Percentiles rank a stretch among this genome's conserved stretches.
Conservation (phyloP, 2,797 vertebrate species). For the Peromyscus attwateri region DNA sequence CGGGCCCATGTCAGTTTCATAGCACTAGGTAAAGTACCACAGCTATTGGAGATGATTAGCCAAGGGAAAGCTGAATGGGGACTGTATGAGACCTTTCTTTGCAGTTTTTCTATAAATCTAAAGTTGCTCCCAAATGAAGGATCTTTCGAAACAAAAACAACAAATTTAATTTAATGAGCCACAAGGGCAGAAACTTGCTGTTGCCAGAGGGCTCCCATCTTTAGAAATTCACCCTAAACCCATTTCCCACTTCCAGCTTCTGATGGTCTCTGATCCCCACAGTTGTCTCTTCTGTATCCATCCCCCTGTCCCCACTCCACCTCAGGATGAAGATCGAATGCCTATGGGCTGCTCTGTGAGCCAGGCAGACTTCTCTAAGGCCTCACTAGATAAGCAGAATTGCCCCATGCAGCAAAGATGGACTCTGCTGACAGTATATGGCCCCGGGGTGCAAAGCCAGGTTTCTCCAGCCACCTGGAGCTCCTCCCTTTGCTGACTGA, state of each 20-base stretch:
- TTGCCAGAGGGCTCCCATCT: fast-evolving
- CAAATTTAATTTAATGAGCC: not conserved
- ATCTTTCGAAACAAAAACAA: not conserved
- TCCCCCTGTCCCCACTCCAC: fast-evolving
- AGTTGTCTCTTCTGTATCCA: not conserved
- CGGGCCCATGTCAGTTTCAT: fast-evolving
- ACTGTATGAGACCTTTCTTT: fast-evolving
- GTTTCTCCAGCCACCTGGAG: not conserved
- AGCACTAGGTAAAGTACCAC: fast-evolving
- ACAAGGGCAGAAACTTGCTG: not conserved
- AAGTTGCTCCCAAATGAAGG: not conserved
- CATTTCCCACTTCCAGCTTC: not conserved
- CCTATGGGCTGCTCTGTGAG: not conserved
- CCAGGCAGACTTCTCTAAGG: not conserved
- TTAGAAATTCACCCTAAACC: not conserved
- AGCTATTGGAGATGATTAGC: fast-evolving
- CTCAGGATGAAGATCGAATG: not conserved
- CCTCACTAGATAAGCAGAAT: not conserved
- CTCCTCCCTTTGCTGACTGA: not conserved
- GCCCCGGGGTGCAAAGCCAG: not conserved
- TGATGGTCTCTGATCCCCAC: not conserved
- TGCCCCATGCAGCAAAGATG: fast-evolving
- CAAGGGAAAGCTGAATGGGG: fast-evolving
- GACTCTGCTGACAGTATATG: no score
- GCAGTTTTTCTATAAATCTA: not conserved